Evolutionary conservation across 1,140 invertebrate genomes (phyloP), one percentile per base, ranked within the genome.

Genomic region (Bombus soroeensis): DNA sequence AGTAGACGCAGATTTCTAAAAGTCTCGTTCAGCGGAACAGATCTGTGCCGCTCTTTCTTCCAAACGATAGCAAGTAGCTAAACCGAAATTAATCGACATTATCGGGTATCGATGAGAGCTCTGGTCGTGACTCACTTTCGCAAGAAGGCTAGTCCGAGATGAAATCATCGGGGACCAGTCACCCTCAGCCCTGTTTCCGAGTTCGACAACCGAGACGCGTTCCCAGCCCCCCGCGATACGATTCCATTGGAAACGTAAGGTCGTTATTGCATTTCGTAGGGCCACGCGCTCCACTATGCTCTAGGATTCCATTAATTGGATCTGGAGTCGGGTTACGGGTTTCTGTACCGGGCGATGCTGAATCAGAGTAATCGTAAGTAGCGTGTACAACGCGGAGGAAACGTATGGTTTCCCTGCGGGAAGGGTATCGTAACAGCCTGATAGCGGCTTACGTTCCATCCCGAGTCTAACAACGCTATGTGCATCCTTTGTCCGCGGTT

Each of bases 241-340:
- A 70, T 90, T 88, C 83, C 88, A 72, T 79, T 76, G 68, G 84
- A 84, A 59, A 70, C 72, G 86, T 79, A 86, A 78, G 88, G 72
- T 87, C 90, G 90, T 91, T 91, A 89, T 87, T 91, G 85, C 86
- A 71, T 86, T 81, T 57, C 71, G 81, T 71, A 71, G 83, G 81
- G 76, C 81, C 83, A 77, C 85, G 86, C 66, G 68, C 32, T 75
- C 76, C 66, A 59, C 72, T 85, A 83, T 91, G 84, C 74, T 75
- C 62, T 74, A 89, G 88, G 80, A 91, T 84, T 85, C 88, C 87
- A 88, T 92, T 92, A 92, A 92, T 92, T 92, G 90, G 90, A 91
- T 88, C 87, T 71, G 84, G 90, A 66, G 57, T 92, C 89, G 88
- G 80, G 88, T 91, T 91, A 91, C 90, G 84, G 66, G 84, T 89